Percentiles rank a stretch among this genome's conserved stretches.
Conservation (phyloP, 2,888 invertebrate species). For the Graphium colonna region DNA sequence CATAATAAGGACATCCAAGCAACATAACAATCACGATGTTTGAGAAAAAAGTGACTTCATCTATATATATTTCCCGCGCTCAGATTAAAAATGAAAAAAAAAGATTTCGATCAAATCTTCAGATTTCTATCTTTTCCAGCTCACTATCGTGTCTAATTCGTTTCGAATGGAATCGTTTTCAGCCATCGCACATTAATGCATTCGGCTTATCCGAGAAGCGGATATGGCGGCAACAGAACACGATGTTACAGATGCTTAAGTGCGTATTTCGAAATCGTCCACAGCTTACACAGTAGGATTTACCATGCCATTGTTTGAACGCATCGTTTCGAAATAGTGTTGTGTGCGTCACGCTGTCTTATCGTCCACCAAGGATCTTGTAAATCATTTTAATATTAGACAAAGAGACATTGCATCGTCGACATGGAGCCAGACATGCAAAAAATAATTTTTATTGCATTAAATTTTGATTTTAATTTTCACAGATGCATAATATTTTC, state of each 20-base stretch:
- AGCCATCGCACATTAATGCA: neutral
- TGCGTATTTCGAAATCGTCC: conserved; percentile 50
- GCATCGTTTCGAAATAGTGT: conserved; percentile 54
- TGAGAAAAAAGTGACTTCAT: too few species aligned
- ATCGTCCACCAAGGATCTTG: conserved; percentile 46
- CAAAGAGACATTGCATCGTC: conserved; percentile 7
- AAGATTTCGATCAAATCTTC: too few species aligned
- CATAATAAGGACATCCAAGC: too few species aligned
- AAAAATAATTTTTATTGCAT: too few species aligned
- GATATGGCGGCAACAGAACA: conserved; percentile 37
- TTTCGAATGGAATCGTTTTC: conserved; percentile 27
- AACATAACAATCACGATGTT: too few species aligned
- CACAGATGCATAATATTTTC: too few species aligned
- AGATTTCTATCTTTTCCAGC: neutral
- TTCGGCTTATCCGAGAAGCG: conserved; percentile 36
- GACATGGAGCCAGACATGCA: too few species aligned
- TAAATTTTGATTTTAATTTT: too few species aligned
- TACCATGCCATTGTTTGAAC: conserved; percentile 61
- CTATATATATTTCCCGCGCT: too few species aligned
- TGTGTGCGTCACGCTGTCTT: conserved; percentile 49
- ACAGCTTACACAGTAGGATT: conserved; percentile 41
- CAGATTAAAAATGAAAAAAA: too few species aligned
- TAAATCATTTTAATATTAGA: conserved; percentile 11
- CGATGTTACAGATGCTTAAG: conserved; percentile 34
- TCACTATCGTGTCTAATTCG: conserved; percentile 9